phyloP scores from a whole-genome alignment of 2,797 vertebrate genomes.

The Hybognathus amarus region DNA sequence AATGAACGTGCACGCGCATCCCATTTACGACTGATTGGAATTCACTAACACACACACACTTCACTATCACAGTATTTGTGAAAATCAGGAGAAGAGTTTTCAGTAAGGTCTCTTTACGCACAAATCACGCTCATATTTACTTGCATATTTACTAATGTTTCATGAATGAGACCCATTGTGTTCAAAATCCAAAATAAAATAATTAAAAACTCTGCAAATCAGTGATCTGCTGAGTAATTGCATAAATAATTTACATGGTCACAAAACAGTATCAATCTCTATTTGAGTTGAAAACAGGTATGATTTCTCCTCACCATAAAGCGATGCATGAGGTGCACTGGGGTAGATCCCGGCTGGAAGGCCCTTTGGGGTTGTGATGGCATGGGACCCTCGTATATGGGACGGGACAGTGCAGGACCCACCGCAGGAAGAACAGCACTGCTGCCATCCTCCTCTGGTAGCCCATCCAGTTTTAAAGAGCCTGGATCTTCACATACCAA shows the following conservation, averaged over 20 bases:
- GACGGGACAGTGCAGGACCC: constrained; percentile 65
- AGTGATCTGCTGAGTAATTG: not conserved
- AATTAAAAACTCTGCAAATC: not conserved
- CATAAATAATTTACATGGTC: not conserved
- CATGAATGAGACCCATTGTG: too few relatives aligned
- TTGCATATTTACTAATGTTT: too few relatives aligned
- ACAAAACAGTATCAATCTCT: not conserved
- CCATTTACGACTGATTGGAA: too few relatives aligned
- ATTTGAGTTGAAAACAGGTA: not conserved
- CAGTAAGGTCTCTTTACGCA: too few relatives aligned
- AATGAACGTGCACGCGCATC: too few relatives aligned
- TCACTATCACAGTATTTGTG: too few relatives aligned
- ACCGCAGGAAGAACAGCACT: constrained; percentile 65
- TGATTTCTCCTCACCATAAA: constrained; percentile 85
- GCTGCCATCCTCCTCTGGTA: constrained; percentile 70
- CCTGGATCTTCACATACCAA: constrained; percentile 75
- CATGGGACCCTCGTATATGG: constrained; percentile 86
- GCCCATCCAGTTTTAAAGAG: constrained; percentile 74
- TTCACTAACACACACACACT: too few relatives aligned
- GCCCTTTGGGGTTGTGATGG: constrained; percentile 90
- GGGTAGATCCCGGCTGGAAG: constrained; percentile 93
- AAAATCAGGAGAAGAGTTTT: too few relatives aligned
- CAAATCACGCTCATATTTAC: too few relatives aligned
- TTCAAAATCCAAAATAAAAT: not conserved
- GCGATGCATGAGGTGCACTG: constrained; percentile 88